Evolutionary conservation across 1,140 invertebrate genomes (phyloP).

Genomic region (Eriocheir sinensis): DNA sequence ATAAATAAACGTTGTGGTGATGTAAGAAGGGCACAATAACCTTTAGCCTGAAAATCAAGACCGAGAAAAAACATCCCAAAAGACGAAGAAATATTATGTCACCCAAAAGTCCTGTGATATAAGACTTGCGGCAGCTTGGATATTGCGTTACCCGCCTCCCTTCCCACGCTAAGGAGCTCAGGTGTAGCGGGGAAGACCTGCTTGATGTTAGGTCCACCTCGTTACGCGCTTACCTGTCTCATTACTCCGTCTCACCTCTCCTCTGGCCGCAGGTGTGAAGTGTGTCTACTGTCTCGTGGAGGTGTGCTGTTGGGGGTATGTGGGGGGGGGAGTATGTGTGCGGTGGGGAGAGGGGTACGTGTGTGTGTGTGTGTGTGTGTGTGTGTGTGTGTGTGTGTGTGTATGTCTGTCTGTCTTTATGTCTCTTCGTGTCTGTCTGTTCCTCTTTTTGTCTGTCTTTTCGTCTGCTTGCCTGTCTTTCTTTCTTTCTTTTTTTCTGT

Average conservation of each 20-base stretch:
- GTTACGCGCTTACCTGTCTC: background rate
- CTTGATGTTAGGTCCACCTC: background rate
- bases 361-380: constrained; percentile 23
- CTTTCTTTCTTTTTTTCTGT: too few species aligned
- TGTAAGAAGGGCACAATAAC: too few species aligned
- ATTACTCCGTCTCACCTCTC: background rate
- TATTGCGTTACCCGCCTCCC: background rate
- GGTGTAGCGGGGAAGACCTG: background rate
- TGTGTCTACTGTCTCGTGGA: background rate
- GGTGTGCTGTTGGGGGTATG: background rate
- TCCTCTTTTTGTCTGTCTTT: background rate
- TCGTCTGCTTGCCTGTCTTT: background rate
- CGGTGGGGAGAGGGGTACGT: background rate
- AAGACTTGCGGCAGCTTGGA: too few species aligned
- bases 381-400: constrained; percentile 22
- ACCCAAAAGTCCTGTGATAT: too few species aligned
- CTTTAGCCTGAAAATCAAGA: too few species aligned
- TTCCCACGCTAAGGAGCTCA: background rate
- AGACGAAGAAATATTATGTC: too few species aligned
- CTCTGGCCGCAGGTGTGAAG: background rate
- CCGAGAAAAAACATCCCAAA: too few species aligned
- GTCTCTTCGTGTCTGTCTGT: background rate
- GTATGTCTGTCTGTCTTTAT: background rate
- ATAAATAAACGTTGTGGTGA: too few species aligned
- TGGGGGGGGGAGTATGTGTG: background rate